Evolutionary conservation across 2,797 vertebrate species (phyloP), one percentile per base, ranked within the genome.

Genomic region (Heteromormyrus szaboi): DNA sequence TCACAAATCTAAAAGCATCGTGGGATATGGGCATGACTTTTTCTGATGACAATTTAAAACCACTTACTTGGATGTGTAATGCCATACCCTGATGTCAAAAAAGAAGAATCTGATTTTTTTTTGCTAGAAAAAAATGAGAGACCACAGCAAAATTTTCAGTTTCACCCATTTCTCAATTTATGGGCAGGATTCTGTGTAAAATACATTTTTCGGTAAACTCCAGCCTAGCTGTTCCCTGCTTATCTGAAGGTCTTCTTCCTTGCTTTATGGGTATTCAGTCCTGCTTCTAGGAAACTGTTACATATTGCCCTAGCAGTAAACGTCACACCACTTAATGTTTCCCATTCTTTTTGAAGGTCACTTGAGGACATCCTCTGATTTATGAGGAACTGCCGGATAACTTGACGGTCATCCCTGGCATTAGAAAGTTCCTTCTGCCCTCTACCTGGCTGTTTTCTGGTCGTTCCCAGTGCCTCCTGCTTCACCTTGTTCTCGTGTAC

Each of bases 1-100:
- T 97, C 97, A 88, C 95, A 97, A 93, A 96, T 94, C 98, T 99
- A 93, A 17, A 85, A 54, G 3, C 85, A 62, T n/a, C 1, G n/a
- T 17, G 54, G 17, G 19, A 59, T 33, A 37, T 46, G 5, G 53
- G 14, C 53, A 33, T 53, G 19, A n/a, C 14, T 56, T 7, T 3
- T 51, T 51, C 22, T 85, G 48, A 25, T 85, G 9, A 51, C 83
- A 85, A 7, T 85, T 85, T 85, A 12, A 17, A 51, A 51, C 22
- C 12, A 51, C 25, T 84, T 29, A 22, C 22, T 22, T 85, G 48
- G 48, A 85, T 14, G 81, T 12, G 11, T 50, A n/a, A 51, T 1
- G 12, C 8, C 44, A 84, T 37, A 33, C 12, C 29, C 65, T 6
- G 65, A 72, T 72, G 29, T 72, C 65, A 37, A 14, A 72, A 33